A percentile compares a stretch with the other conserved stretches of the same genome.
phyloP scores from a whole-genome alignment of 2,888 invertebrate genomes.

The Kryphioiulus occultus region DNA sequence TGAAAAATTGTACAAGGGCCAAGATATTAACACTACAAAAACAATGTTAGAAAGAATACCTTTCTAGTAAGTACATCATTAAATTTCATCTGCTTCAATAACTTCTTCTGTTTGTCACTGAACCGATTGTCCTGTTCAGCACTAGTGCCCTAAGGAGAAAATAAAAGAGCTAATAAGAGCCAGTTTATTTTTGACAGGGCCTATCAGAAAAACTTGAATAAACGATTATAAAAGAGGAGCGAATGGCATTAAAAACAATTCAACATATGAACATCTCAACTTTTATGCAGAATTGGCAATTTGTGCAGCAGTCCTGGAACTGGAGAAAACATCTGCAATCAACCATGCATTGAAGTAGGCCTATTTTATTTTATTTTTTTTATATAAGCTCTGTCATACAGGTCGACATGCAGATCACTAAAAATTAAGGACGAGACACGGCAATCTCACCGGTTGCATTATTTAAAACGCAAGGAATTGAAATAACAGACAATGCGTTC shows the following conservation, averaged over 20 bases:
- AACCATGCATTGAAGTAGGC: no score
- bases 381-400: neutral
- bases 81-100: slow-evolving; percentile 98
- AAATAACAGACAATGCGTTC: neutral
- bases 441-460: neutral
- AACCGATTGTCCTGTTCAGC: slow-evolving; percentile 99
- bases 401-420: neutral
- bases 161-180: neutral
- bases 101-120: slow-evolving; percentile 99
- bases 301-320: no score
- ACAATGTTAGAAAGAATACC: slow-evolving; percentile 66
- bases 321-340: no score
- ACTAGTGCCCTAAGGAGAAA: slow-evolving; percentile 82
- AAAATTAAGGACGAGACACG: neutral
- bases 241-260: no score
- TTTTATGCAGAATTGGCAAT: no score
- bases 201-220: no score
- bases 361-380: neutral
- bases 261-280: no score
- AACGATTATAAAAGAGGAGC: no score
- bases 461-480: neutral
- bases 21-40: neutral
- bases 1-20: neutral
- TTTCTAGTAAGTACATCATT: slow-evolving; percentile 91
- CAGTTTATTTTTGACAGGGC: no score